Percentiles rank a stretch among this genome's conserved stretches.
phyloP scores from a whole-genome alignment of 2,888 invertebrate genomes.

The Psylliodes chrysocephalus region DNA sequence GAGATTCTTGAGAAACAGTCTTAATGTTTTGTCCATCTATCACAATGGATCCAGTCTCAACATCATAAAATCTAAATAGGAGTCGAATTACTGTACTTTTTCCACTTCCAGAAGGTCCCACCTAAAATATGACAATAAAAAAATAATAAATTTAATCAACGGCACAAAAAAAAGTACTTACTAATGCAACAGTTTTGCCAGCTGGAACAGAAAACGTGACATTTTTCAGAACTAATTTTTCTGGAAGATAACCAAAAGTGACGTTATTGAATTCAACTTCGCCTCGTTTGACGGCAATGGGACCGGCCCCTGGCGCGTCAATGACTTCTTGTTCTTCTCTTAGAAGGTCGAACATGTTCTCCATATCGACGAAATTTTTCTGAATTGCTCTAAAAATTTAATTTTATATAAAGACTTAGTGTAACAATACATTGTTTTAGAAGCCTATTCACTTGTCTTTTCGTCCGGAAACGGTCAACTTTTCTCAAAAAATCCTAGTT shows the following conservation, averaged over 20 bases:
- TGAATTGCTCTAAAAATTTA: constrained; percentile 90
- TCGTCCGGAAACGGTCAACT: no score
- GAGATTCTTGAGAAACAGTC: constrained; percentile 83
- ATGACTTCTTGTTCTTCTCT: constrained; percentile 87
- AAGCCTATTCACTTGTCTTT: no score
- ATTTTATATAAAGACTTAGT: no score
- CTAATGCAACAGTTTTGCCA: constrained; percentile 77
- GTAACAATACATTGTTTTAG: no score
- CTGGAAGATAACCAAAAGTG: constrained; percentile 87
- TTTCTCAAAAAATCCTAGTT: no score
- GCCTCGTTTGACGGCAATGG: constrained; percentile 75
- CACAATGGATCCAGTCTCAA: constrained; percentile 84
- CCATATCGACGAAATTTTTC: constrained; percentile 98
- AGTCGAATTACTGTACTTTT: constrained; percentile 96
- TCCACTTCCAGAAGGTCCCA: constrained; percentile 91
- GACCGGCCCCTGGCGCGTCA: constrained; percentile 83
- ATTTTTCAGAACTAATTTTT: constrained; percentile 79
- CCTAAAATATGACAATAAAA: no score
- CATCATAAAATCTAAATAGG: constrained; percentile 96
- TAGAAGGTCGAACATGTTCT: constrained; percentile 98
- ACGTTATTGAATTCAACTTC: constrained; percentile 91
- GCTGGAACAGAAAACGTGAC: constrained; percentile 82
- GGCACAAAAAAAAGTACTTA: constrained; percentile 30
- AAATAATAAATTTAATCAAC: no score
- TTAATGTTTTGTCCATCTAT: constrained; percentile 92